phyloP scores from a whole-genome alignment of 2,888 invertebrate species.

The Fabriciana adippe region DNA sequence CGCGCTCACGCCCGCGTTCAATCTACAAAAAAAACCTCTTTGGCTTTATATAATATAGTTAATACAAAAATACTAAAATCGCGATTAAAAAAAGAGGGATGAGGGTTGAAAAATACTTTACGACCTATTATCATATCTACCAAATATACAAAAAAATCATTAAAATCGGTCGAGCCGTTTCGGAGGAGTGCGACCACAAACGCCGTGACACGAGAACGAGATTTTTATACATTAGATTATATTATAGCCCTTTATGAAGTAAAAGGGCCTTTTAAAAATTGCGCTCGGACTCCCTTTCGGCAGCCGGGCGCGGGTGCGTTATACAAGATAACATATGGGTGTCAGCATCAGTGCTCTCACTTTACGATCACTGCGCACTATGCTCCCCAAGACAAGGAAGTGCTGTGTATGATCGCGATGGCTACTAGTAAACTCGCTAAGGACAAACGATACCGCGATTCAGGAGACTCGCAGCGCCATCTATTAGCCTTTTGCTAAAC shows the following conservation, averaged over 20 bases:
- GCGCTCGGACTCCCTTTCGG: slow-evolving; percentile 83
- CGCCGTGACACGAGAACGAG: no score
- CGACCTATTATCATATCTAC: no score
- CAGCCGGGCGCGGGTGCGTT: slow-evolving; percentile 82
- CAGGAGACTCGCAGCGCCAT: slow-evolving; percentile 58
- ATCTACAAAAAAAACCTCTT: no score
- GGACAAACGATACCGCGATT: slow-evolving; percentile 53
- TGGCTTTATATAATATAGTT: no score
- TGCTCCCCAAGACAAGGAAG: slow-evolving; percentile 95
- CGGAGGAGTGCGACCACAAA: no score
- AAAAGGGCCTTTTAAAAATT: slow-evolving; percentile 90
- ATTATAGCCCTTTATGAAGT: slow-evolving; percentile 81
- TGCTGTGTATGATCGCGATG: slow-evolving; percentile 11
- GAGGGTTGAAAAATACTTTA: no score
- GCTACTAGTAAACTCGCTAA: slow-evolving; percentile 25
- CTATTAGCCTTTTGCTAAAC: slow-evolving; percentile 46
- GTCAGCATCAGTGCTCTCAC: slow-evolving; percentile 94
- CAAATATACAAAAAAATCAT: no score
- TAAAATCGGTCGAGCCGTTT: no score
- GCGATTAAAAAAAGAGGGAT: no score
- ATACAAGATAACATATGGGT: slow-evolving; percentile 79
- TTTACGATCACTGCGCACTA: slow-evolving; percentile 92
- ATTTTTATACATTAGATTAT: no score
- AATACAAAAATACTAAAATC: no score
- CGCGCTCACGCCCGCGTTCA: no score